phyloP scores from a whole-genome alignment of 2,888 invertebrate genomes.

The Spilosoma lubricipeda region DNA sequence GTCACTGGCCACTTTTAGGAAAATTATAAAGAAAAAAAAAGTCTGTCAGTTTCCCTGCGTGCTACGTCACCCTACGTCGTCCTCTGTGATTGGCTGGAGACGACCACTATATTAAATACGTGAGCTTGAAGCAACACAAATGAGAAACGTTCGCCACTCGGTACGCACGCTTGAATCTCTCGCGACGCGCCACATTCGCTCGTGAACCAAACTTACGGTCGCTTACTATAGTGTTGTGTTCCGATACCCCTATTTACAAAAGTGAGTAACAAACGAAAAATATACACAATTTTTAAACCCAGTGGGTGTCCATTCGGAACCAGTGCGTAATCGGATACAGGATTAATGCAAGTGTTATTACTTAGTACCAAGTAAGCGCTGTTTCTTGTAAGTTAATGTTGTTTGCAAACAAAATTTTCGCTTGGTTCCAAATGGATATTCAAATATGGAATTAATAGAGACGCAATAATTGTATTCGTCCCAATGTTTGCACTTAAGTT shows the following conservation, averaged over 20 bases:
- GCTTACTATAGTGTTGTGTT: slow-evolving; percentile 48
- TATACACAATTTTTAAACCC: slow-evolving; percentile 14
- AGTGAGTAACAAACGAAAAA: slow-evolving; percentile 66
- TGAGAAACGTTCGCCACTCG: slow-evolving; percentile 62
- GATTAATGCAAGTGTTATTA: slow-evolving; percentile 53
- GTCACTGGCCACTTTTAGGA: slow-evolving; percentile 9
- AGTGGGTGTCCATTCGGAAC: slow-evolving; percentile 56
- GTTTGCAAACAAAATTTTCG: slow-evolving; percentile 39
- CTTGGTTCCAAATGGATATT: slow-evolving; percentile 58
- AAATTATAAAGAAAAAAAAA: slow-evolving; percentile 14
- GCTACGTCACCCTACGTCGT: slow-evolving; percentile 14
- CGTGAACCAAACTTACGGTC: slow-evolving; percentile 43
- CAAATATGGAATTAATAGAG: slow-evolving; percentile 24
- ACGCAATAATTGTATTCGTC: slow-evolving; percentile 22
- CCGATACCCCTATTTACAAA: slow-evolving; percentile 49
- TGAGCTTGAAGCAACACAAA: slow-evolving; percentile 68
- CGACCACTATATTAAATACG: slow-evolving; percentile 66
- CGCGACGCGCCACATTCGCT: slow-evolving; percentile 45
- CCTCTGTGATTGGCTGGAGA: slow-evolving; percentile 25
- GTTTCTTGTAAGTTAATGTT: slow-evolving; percentile 28
- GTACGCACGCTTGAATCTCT: slow-evolving; percentile 67
- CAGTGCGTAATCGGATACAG: slow-evolving; percentile 56
- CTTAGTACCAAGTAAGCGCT: slow-evolving; percentile 55
- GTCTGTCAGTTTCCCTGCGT: slow-evolving; percentile 20
- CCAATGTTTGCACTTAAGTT: slow-evolving; percentile 27